A percentile compares a stretch with the other conserved stretches of the same genome.
These are phyloP conservation scores for Zoanthus sociatus DNA, from an alignment of 92 coral and sea anemone genomes.

Conservation along the genomic window DNA sequence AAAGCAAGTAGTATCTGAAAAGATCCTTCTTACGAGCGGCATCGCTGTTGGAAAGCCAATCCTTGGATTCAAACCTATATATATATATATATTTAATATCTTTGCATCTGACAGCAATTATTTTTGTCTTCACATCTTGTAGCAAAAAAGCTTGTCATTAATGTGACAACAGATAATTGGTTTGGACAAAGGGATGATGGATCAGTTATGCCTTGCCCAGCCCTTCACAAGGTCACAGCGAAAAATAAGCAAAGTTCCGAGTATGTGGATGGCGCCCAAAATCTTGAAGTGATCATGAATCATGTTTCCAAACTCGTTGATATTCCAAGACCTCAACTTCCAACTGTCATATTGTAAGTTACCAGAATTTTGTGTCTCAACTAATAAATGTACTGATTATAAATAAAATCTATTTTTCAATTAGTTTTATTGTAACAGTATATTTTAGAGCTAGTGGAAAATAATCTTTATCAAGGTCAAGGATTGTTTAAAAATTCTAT, in stretches of 20 bases:
- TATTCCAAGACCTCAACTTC: constrained; percentile 63
- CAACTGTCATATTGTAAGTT: constrained; percentile 67
- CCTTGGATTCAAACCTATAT: too few relatives aligned
- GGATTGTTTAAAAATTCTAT: too few relatives aligned
- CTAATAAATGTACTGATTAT: too few relatives aligned
- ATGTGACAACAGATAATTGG: constrained; percentile 73
- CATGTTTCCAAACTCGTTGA: constrained; percentile 67
- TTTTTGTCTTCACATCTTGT: background rate
- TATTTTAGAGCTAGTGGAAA: too few relatives aligned
- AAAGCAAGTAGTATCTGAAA: too few relatives aligned
- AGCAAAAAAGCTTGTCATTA: constrained; percentile 65
- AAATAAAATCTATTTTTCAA: too few relatives aligned
- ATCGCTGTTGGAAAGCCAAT: too few relatives aligned
- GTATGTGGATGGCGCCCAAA: constrained; percentile 62
- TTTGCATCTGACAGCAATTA: background rate
- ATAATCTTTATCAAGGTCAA: too few relatives aligned
- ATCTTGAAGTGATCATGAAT: constrained; percentile 78
- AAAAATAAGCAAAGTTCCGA: constrained; percentile 53
- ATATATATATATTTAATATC: too few relatives aligned
- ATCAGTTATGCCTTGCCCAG: constrained; percentile 58
- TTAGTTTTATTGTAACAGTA: too few relatives aligned
- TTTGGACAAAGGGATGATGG: constrained; percentile 80
- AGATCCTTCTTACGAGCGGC: too few relatives aligned
- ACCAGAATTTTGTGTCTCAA: background rate
- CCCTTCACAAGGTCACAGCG: constrained; percentile 24